Base-by-base conservation (phyloP, 2,888 invertebrate species). In the Cheilosia urbana region DNA sequence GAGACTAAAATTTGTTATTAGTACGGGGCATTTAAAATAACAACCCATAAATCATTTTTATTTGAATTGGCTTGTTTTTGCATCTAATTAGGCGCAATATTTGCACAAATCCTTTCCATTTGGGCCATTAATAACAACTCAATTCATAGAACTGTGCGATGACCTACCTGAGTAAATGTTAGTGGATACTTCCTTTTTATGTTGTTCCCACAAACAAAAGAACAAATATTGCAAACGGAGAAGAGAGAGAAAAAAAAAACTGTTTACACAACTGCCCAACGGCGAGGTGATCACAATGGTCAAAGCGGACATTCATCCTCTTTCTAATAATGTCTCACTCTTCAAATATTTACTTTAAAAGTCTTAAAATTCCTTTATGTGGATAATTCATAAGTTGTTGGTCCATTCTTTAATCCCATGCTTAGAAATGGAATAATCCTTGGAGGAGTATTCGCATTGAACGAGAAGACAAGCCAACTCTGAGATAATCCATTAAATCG, bases 341-440 rank as follows among this genome's bases (percentile, higher is more conserved):
- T 77, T 9, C 4, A 69, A 69, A 68, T 68, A 69, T 69, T 62
- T 69, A 69, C 19, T 62, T 77, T 27, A 69, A 60, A 77, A 60
- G 45, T 77, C 62, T 53, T 62, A 42, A 45, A 55, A 62, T 19
- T 62, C 68, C 17, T 55, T 69, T 69, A 24, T 62, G 34, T 11
- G 11, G 1, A 37, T 76, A 60, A 60, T 68, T 53, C 53, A 66
- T 66, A 40, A 40, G 37, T 49, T 37, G 11, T 65, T 21, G 21
- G 51, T 21, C 6, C 15, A 21, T 42, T 57, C 34, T 13, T 6
- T 57, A 19, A 57, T 57, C 57, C 57, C 19, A 9, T 47, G 19
- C 19, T 49, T 21, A 49, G 49, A 34, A 65, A 49, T 49, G 49
- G 63, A 49, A 65, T 34, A 65, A 65, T 65, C 63, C 34, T 63